Conservation (phyloP, 2,888 invertebrate genomes). For the Dorcus parallelipipedus region DNA sequence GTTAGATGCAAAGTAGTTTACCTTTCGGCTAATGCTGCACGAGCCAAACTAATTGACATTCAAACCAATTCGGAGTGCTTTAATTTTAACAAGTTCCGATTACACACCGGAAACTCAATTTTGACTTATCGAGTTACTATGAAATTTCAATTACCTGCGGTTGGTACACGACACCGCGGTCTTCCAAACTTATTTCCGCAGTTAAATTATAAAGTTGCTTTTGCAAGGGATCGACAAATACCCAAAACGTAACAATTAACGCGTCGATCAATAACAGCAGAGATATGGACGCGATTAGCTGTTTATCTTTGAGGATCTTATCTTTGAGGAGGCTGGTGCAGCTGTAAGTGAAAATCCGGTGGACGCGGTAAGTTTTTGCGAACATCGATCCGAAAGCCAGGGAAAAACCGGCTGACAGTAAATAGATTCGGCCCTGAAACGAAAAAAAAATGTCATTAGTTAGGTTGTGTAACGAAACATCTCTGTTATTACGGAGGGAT, state of each 20-base stretch:
- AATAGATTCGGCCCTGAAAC: conserved; percentile 77
- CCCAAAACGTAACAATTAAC: conserved; percentile 80
- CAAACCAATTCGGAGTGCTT: too few relatives aligned
- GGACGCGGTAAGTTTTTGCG: conserved; percentile 89
- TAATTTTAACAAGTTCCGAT: too few relatives aligned
- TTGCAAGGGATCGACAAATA: conserved; percentile 82
- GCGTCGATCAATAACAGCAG: conserved; percentile 79
- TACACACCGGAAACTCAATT: too few relatives aligned
- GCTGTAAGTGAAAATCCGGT: conserved; percentile 84
- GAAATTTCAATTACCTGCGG: conserved; percentile 63
- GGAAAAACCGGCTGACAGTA: conserved; percentile 87
- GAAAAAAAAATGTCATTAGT: neutral
- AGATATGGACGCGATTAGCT: conserved; percentile 80
- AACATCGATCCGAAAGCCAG: conserved; percentile 93
- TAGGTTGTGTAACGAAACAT: too few relatives aligned
- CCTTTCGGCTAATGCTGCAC: too few relatives aligned
- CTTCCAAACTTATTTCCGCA: conserved; percentile 70
- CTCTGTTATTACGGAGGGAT: too few relatives aligned
- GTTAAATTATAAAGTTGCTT: conserved; percentile 79
- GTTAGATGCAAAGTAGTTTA: too few relatives aligned
- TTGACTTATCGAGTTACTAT: too few relatives aligned
- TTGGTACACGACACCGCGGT: conserved; percentile 80
- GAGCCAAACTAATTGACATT: too few relatives aligned
- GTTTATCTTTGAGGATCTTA: conserved; percentile 86
- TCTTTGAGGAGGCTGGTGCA: conserved; percentile 82